Conservation (phyloP, 1,140 invertebrate genomes). For the Mycetomoellerius zeteki region DNA sequence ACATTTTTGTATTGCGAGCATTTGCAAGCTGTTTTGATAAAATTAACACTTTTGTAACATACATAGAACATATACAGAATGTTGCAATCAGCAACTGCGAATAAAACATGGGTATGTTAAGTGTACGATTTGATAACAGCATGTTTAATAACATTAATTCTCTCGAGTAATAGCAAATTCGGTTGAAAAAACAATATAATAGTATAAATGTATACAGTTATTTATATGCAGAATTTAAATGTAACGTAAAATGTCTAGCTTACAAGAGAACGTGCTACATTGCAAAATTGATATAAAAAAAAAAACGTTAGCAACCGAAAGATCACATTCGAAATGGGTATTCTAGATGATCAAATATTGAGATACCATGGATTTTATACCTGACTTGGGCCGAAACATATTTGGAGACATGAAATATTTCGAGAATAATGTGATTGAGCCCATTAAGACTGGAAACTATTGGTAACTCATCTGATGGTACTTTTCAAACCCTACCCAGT, state of each 20-base stretch:
- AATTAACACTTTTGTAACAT: background rate
- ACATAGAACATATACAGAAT: background rate
- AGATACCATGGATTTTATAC: no score
- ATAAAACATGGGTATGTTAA: background rate
- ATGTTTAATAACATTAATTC: background rate
- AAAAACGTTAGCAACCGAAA: no score
- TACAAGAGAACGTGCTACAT: no score
- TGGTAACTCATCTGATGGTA: no score
- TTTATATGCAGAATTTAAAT: background rate
- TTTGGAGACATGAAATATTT: no score
- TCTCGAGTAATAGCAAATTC: background rate
- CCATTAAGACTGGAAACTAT: no score
- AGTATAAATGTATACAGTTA: slow-evolving; percentile 1
- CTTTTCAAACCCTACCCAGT: no score
- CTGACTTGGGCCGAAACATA: no score
- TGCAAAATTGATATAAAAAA: no score
- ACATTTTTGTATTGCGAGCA: background rate
- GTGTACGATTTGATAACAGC: background rate
- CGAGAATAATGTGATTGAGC: no score
- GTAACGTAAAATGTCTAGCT: background rate
- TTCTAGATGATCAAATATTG: no score
- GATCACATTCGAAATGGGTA: no score
- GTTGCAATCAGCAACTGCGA: background rate
- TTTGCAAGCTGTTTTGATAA: background rate
- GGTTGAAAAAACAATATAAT: background rate